phyloP scores from a whole-genome alignment of 2,888 invertebrate species.

The Odontothrips loti region DNA sequence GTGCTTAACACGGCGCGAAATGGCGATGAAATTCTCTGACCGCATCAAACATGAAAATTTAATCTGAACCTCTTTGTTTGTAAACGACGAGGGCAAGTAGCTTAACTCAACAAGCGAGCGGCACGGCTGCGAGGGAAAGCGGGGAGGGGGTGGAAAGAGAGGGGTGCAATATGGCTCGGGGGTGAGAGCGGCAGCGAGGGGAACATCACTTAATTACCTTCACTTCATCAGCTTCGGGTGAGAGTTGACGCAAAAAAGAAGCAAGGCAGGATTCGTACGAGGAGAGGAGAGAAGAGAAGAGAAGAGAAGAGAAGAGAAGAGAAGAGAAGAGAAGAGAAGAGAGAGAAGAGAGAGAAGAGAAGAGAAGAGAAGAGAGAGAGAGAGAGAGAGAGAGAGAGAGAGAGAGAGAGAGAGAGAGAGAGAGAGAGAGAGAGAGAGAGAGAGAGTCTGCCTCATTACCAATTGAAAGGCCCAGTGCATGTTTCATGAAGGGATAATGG shows the following conservation, averaged over 20 bases:
- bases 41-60: constrained; percentile 11
- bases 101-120: constrained; percentile 19
- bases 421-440: too few relatives aligned
- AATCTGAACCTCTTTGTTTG: constrained; percentile 11
- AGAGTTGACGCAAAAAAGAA: not conserved
- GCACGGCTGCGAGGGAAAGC: not conserved
- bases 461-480: not conserved
- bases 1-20: not conserved
- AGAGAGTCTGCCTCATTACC: not conserved
- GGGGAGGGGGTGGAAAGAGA: not conserved
- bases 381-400: not conserved
- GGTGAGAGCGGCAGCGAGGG: not conserved
- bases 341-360: not conserved
- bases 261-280: not conserved
- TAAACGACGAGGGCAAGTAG: constrained; percentile 9
- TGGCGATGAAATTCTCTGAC: not conserved
- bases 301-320: not conserved
- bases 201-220: constrained; percentile 23
- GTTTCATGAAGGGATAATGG: constrained; percentile 21
- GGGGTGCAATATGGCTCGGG: not conserved
- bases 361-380: too few relatives aligned
- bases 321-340: not conserved
- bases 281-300: not conserved
- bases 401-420: not conserved
- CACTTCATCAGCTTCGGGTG: constrained; percentile 16